Base-by-base conservation (phyloP, 2,797 vertebrate species). In the Capromys pilorides region DNA sequence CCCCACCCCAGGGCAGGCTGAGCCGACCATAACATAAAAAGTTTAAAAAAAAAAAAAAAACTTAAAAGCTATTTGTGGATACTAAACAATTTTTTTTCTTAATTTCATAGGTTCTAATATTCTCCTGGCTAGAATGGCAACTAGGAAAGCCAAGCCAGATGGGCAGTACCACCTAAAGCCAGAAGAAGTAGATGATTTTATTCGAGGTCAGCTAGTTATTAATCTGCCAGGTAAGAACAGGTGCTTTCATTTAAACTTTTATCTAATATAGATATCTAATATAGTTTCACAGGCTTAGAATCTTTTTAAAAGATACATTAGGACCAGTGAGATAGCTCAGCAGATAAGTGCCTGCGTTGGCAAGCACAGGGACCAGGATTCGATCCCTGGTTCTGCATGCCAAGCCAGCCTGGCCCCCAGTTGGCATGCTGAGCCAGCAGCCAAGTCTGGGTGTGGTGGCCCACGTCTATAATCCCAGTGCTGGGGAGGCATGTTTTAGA, bases 151-250 rank as follows among this genome's bases (percentile, higher is more conserved):
- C 97, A 99, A 99, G 96, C 99, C 99, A 83, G 98, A 99, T 54
- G 99, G 99, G 24, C 99, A 99, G 28, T 98, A 99, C 98, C 98
- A 99, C 96, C 98, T 99, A 93, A 99, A 99, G 97, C 98, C 99
- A 64, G 99, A 99, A 97, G 99, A 99, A 86, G 99, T 99, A 51
- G 99, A 99, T 96, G 99, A 99, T 97, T 99, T 99, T 97, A 99
- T 99, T 96, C 98, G 99, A 98, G 99, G 99, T 22, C 98, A 99
- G 85, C 97, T 98, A 24, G 99, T 99, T 96, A 99, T 98, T 95
- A 99, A 98, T 97, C 98, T 99, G 90, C 99, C 99, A 98, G 99
- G 99, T 99, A 98, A 96, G 62, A 26, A 59, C 13, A 86, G 0
- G 54, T 19, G 33, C 62, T 84, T 87, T 77, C 10, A 61, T 41